Evolutionary conservation across 2,888 invertebrate genomes (phyloP).

Genomic region (Drosophila picticornis): DNA sequence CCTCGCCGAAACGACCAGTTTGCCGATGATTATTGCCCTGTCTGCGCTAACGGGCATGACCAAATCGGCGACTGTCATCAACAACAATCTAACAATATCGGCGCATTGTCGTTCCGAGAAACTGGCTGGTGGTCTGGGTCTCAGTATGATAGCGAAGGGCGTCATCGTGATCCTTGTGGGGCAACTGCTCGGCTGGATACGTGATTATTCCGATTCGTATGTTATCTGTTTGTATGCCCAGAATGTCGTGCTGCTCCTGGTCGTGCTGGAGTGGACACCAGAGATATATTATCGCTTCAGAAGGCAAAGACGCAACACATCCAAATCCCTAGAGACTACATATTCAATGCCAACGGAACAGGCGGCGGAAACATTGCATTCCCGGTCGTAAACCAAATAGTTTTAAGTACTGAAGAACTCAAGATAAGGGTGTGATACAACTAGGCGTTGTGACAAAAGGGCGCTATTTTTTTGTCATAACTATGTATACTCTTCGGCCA

Average conservation of each 20-base stretch:
- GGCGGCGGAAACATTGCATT: conserved; percentile 40
- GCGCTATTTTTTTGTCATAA: conserved; percentile 14
- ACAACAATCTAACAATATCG: conserved; percentile 89
- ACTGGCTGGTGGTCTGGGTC: conserved; percentile 89
- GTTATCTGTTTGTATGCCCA: conserved; percentile 88
- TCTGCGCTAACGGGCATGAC: conserved; percentile 89
- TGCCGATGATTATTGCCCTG: conserved; percentile 86
- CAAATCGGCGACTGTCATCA: conserved; percentile 90
- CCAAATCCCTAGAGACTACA: conserved; percentile 69
- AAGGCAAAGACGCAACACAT: conserved; percentile 67
- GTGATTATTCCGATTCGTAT: conserved; percentile 89
- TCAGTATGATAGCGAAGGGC: conserved; percentile 91
- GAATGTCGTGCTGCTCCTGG: conserved; percentile 86
- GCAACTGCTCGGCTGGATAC: conserved; percentile 88
- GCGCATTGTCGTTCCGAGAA: conserved; percentile 88
- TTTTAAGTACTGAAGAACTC: conserved; percentile 13
- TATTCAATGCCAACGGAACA: conserved; percentile 51
- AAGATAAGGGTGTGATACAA: conserved; percentile 51
- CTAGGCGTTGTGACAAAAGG: conserved; percentile 18
- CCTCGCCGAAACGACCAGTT: conserved; percentile 86
- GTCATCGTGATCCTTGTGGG: conserved; percentile 89
- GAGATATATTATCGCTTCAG: conserved; percentile 86
- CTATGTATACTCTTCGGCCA: conserved; percentile 26
- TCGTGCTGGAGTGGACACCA: conserved; percentile 87
- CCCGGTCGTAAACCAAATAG: conserved; percentile 28